Base-by-base conservation (phyloP, 2,113 vertebrate species). In the Brachyhypopomus gauderio region DNA sequence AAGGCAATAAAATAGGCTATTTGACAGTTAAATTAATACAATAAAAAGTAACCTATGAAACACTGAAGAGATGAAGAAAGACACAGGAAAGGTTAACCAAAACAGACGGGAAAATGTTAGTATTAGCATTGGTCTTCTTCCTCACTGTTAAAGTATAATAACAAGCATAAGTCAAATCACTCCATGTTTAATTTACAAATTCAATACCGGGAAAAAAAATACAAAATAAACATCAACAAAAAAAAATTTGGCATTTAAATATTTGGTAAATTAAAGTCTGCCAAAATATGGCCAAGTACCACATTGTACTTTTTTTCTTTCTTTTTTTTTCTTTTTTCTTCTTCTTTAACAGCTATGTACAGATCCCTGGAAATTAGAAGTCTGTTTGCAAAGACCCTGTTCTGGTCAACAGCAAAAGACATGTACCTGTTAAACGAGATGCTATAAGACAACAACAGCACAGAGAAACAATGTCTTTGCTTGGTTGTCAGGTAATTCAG, bases 11-110 rank as follows among this genome's bases (percentile, higher is more conserved):
- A 91, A 92, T 91, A 85, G 23, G 56, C 80, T 70, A 76, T 91
- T 86, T 90, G 90, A 93, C 89, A 91, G 89, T 93, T 92, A 93
- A 93, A 93, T 93, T 92, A 93, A 92, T 88, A 88, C 64, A 84
- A 84, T 58, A 70, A 77, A 85, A 80, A 62, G 41, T 81, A 77
- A 88, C 89, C 87, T 88, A 89, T 73, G 48, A 81, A 81, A 80
- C 83, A 85, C 70, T 81, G 78, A 85, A 79, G 45, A 52, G 70
- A 70, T 69, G 76, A 72, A 83, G 77, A 85, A 74, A 83, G 75
- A 77, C 84, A 67, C 22, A 78, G 77, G 70, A 34, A 83, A 75
- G 73, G 52, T 75, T 22, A 41, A 67, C 34, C 45, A 79, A 87
- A 87, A 86, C 75, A 88, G 60, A 82, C 72, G 70, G 79, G 56